A percentile compares a stretch with the other conserved stretches of the same genome.
phyloP scores from a whole-genome alignment of 2,888 invertebrate genomes.

The Pelosia muscerda region DNA sequence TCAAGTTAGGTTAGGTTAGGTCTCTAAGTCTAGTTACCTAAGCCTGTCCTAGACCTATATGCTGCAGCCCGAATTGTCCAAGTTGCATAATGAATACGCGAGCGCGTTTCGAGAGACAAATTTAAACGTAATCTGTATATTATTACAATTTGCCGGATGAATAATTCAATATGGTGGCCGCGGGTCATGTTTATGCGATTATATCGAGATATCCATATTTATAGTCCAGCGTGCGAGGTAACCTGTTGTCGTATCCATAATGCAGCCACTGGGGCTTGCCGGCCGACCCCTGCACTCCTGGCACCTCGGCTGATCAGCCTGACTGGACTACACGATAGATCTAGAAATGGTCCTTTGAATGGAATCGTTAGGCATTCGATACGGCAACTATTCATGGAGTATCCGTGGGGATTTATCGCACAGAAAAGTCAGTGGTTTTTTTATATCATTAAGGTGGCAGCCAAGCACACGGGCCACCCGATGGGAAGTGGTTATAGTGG shows the following conservation, averaged over 20 bases:
- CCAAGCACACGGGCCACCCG: too few relatives aligned
- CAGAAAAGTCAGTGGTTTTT: too few relatives aligned
- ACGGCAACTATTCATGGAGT: neutral
- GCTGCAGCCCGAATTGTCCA: conserved; percentile 41
- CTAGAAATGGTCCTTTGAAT: neutral
- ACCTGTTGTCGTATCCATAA: conserved; percentile 56
- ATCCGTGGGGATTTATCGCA: too few relatives aligned
- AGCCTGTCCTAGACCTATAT: conserved; percentile 7
- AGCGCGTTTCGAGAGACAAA: conserved; percentile 70
- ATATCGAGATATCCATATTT: conserved; percentile 61
- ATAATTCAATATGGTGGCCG: conserved; percentile 77
- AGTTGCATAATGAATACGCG: conserved; percentile 54
- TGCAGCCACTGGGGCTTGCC: conserved; percentile 28
- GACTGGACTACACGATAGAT: neutral
- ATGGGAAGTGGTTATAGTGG: too few relatives aligned
- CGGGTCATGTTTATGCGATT: conserved; percentile 72
- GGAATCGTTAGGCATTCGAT: neutral
- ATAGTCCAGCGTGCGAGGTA: conserved; percentile 48
- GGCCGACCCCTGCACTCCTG: conserved; percentile 12
- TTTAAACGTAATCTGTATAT: conserved; percentile 79
- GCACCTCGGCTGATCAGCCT: neutral
- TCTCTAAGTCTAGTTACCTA: too few relatives aligned
- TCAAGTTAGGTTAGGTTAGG: neutral
- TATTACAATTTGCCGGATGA: conserved; percentile 82
- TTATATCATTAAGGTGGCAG: too few relatives aligned